These are phyloP conservation scores for Eudyptes chrysolophus DNA, from an alignment of 2,113 vertebrate genomes.

Conservation along the genomic window DNA sequence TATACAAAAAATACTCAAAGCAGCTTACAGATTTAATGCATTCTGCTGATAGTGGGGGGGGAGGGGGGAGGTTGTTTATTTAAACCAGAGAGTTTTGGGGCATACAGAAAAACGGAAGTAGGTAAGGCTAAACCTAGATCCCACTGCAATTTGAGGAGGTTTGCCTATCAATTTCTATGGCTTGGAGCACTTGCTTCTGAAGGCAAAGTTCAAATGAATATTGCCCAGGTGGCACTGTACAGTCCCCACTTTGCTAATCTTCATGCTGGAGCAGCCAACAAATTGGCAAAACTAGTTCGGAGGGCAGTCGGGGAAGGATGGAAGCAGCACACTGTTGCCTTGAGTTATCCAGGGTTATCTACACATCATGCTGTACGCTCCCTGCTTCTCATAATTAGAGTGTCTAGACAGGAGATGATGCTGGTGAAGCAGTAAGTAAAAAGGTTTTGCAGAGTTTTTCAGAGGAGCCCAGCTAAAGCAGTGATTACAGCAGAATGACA, in stretches of 20 bases:
- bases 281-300: neutral
- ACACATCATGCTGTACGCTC: conserved; percentile 42
- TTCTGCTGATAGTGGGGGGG: neutral
- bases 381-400: conserved; percentile 70
- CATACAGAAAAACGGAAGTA: neutral
- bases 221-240: neutral
- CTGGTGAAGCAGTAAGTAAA: conserved; percentile 63
- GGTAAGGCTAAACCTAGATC: neutral
- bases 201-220: neutral
- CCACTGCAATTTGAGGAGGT: neutral
- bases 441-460: conserved; percentile 71
- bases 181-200: neutral
- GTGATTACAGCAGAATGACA: conserved; percentile 59
- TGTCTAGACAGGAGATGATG: conserved; percentile 79
- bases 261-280: neutral
- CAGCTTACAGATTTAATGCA: neutral
- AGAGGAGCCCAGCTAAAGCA: conserved; percentile 57
- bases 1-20: neutral
- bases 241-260: neutral
- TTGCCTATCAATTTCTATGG: neutral
- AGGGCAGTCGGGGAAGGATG: neutral
- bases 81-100: neutral
- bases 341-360: conserved; percentile 61
- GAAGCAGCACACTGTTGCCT: neutral
- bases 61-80: neutral